A percentile compares a stretch with the other conserved stretches of the same genome.
Conservation (phyloP, 2,888 invertebrate genomes). For the Eupithecia insigniata region DNA sequence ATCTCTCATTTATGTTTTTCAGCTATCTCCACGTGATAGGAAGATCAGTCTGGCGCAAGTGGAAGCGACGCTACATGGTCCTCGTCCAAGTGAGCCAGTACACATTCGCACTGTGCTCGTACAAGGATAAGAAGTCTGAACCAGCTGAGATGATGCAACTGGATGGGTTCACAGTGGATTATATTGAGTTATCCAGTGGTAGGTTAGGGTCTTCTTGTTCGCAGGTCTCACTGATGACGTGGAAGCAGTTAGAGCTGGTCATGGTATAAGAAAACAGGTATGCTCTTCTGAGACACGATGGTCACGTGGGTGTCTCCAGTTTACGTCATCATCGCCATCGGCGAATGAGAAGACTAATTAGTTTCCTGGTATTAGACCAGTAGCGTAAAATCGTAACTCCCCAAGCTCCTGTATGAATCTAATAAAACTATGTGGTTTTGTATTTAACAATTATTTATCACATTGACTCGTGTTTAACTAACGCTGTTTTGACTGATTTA, state of each 20-base stretch:
- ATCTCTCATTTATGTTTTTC: slow-evolving; percentile 31
- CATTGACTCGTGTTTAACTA: too few species aligned
- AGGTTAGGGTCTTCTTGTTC: slow-evolving; percentile 55
- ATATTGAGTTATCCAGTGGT: slow-evolving; percentile 98
- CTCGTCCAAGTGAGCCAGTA: slow-evolving; percentile 99
- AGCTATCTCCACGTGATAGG: slow-evolving; percentile 96
- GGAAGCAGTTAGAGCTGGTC: not conserved
- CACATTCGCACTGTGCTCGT: slow-evolving; percentile 99
- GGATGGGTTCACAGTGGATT: slow-evolving; percentile 99
- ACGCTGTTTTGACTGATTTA: too few species aligned
- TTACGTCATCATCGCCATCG: too few species aligned
- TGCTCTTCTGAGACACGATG: too few species aligned
- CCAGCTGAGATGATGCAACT: slow-evolving; percentile 99
- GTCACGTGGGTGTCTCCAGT: too few species aligned
- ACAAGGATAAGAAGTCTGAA: slow-evolving; percentile 99
- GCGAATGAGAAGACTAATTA: too few species aligned
- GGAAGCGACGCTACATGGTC: slow-evolving; percentile 99
- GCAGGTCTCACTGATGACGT: not conserved
- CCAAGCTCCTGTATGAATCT: too few species aligned
- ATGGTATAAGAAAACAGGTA: too few species aligned
- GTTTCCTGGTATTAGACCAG: too few species aligned
- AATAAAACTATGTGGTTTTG: too few species aligned
- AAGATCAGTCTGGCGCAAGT: slow-evolving; percentile 98
- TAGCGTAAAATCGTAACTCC: too few species aligned
- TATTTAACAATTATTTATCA: too few species aligned